A percentile compares a stretch with the other conserved stretches of the same genome.
Conservation (phyloP, 2,888 invertebrate species). For the Yponomeuta sedellus region DNA sequence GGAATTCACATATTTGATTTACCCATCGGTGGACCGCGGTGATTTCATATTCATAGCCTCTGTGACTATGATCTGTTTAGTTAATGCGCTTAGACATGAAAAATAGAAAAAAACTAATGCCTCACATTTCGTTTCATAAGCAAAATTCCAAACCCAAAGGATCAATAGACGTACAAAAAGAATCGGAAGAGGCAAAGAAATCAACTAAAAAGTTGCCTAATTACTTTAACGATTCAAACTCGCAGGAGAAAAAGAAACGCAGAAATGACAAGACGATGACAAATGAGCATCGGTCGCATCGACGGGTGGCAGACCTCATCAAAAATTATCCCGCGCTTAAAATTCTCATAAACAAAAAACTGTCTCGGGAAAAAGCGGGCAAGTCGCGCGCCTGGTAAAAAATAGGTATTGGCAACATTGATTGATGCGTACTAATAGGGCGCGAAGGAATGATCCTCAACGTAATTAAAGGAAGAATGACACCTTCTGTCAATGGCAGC, state of each 20-base stretch:
- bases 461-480: conserved; percentile 74
- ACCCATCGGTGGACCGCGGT: conserved; percentile 61
- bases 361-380: conserved; percentile 56
- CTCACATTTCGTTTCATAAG: background rate
- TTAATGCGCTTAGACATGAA: conserved; percentile 38
- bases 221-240: conserved; percentile 71
- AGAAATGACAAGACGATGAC: conserved; percentile 77
- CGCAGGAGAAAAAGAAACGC: conserved; percentile 58
- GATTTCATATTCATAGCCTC: conserved; percentile 73
- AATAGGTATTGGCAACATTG: conserved; percentile 77
- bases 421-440: conserved; percentile 77
- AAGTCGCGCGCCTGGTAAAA: conserved; percentile 60
- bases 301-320: conserved; percentile 76
- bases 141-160: background rate
- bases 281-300: conserved; percentile 70
- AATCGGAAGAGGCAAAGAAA: conserved; percentile 40
- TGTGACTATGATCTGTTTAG: conserved; percentile 42
- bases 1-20: conserved; percentile 76
- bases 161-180: conserved; percentile 12
- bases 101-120: conserved; percentile 3
- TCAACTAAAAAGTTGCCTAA: conserved; percentile 67
- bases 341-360: conserved; percentile 74
- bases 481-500: conserved; percentile 71
- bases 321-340: conserved; percentile 75
- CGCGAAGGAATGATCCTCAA: conserved; percentile 72